A percentile compares a stretch with the other conserved stretches of the same genome.
Conservation (phyloP, 2,888 invertebrate species). For the Pollenia labialis region DNA sequence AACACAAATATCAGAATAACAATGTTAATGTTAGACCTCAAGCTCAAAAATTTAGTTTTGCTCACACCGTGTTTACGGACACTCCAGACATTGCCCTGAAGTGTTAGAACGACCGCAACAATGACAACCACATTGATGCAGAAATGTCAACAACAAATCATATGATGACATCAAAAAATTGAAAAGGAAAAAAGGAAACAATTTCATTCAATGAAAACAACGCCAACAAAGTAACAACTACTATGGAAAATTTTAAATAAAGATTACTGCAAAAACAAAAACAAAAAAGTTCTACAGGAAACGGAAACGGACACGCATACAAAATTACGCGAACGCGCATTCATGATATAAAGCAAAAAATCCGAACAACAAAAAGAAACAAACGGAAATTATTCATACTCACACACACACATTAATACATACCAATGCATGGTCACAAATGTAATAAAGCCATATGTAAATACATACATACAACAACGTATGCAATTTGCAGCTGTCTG, state of each 20-base stretch:
- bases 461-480: slow-evolving; percentile 41
- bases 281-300: slow-evolving; percentile 62
- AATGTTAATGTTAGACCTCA: slow-evolving; percentile 33
- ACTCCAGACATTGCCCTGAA: slow-evolving; percentile 45
- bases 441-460: slow-evolving; percentile 46
- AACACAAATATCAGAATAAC: slow-evolving; percentile 53
- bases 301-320: slow-evolving; percentile 73
- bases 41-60: not conserved
- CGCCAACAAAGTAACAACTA: slow-evolving; percentile 42
- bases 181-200: slow-evolving; percentile 55
- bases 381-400: slow-evolving; percentile 61
- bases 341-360: slow-evolving; percentile 55
- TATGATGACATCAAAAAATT: slow-evolving; percentile 59
- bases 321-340: slow-evolving; percentile 71
- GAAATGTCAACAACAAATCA: slow-evolving; percentile 68
- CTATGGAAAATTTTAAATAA: slow-evolving; percentile 33
- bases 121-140: slow-evolving; percentile 64
- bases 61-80: not conserved
- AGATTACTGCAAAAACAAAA: slow-evolving; percentile 3
- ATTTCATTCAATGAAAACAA: slow-evolving; percentile 65
- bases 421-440: not conserved
- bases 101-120: slow-evolving; percentile 68
- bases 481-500: slow-evolving; percentile 55
- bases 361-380: slow-evolving; percentile 28
- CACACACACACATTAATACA: slow-evolving; percentile 3